Base-by-base conservation (phyloP, 1,140 invertebrate genomes). In the Caenorhabditis brenneri region DNA sequence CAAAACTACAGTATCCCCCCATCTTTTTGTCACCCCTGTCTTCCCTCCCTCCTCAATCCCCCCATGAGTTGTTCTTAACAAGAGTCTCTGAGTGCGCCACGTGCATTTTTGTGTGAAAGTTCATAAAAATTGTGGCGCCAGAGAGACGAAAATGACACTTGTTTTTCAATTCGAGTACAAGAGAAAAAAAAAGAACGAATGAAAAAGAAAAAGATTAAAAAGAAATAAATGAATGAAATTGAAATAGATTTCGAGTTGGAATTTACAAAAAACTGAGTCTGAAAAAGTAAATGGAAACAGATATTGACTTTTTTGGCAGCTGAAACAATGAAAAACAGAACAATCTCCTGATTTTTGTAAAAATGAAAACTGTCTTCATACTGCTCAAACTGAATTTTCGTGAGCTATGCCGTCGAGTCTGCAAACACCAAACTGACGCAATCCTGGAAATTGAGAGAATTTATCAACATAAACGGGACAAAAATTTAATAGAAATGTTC, bases 71-170 rank as follows among this genome's bases (percentile, higher is more conserved):
- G 31, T 65, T 65, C 19, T 24, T 19, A 39, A 12, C 29, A 24
- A 65, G 46, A 74, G 65, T 74, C 65, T 74, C 65, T 74, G 65
- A 74, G 65, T 74, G 36, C 65, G 33, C 65, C 65, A 31, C 65
- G n/a, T 12, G n/a, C 36, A 74, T 74, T 74, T 74, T 74, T 74
- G 65, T 74, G 65, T 74, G 65, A 74, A 42, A 74, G 0, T 74
- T 39, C 65, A 74, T 74, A 74, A 74, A 74, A 65, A 74, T 39
- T 39, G 65, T 74, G 65, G 65, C 29, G 65, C 36, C 65, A 74
- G 65, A 74, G 65, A 74, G 65, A 74, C 65, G 65, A 74, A 39
- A 29, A 65, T 19, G 4, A 27, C n/a, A 22, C 24, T 42, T 42
- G 4, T 36, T n/a, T 29, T 65, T 36, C 31, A 36, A 65, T 16